Conservation (phyloP, 1,140 invertebrate species). For the Penaeus japonicus region DNA sequence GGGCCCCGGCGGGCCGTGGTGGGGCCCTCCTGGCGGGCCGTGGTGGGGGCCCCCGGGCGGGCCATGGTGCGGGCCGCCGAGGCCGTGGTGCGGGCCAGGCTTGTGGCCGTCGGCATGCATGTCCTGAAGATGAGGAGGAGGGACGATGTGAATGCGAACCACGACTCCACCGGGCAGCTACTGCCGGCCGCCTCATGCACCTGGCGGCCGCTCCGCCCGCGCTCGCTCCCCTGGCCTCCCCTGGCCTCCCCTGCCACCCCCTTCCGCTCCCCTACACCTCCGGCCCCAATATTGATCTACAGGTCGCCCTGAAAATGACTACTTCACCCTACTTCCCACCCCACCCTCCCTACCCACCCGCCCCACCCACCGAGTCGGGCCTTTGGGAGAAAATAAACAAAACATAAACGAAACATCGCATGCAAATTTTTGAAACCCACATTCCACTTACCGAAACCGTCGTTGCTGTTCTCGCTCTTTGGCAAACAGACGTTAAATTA, state of each 20-base stretch:
- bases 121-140: slow-evolving; percentile 27
- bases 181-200: background rate
- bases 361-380: background rate
- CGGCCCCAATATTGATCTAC: slow-evolving; percentile 30
- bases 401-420: too few relatives aligned
- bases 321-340: too few relatives aligned
- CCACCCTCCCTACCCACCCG: background rate
- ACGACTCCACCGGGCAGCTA: background rate
- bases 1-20: slow-evolving; percentile 54
- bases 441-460: too few relatives aligned
- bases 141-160: background rate
- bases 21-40: slow-evolving; percentile 64
- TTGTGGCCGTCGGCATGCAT: slow-evolving; percentile 51
- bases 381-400: too few relatives aligned
- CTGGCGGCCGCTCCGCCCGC: background rate
- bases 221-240: background rate
- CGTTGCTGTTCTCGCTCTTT: too few relatives aligned
- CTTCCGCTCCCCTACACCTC: background rate
- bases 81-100: slow-evolving; percentile 36
- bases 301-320: background rate
- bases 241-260: background rate
- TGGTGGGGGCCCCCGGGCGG: slow-evolving; percentile 47
- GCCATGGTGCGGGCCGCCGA: slow-evolving; percentile 32
- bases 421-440: too few relatives aligned
- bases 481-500: too few relatives aligned